A percentile compares a stretch with the other conserved stretches of the same genome.
Conservation (phyloP, 1,140 invertebrate genomes). For the Microplitis demolitor region DNA sequence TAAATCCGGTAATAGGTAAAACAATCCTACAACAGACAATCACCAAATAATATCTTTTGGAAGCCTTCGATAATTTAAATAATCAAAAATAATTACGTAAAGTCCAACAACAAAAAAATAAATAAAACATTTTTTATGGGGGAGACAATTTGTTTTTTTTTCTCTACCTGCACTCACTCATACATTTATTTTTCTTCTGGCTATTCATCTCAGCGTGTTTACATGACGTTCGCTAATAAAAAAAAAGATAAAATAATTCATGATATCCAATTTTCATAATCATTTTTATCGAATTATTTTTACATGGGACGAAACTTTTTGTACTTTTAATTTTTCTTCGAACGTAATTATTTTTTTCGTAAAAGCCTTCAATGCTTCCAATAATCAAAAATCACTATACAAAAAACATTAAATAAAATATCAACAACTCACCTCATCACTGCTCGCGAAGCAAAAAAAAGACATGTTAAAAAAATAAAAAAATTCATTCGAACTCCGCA, state of each 20-base stretch:
- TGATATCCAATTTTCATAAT: slow-evolving; percentile 33
- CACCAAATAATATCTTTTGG: background rate
- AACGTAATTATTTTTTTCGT: no score
- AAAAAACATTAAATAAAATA: no score
- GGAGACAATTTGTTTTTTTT: slow-evolving; percentile 19
- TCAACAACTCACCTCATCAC: no score
- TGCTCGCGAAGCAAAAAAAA: no score
- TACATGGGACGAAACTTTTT: no score
- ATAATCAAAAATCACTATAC: no score
- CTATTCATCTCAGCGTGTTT: slow-evolving; percentile 61
- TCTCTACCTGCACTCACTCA: slow-evolving; percentile 61
- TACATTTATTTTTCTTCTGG: slow-evolving; percentile 61
- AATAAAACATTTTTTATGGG: slow-evolving; percentile 13
- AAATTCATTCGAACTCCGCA: no score
- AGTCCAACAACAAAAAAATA: background rate
- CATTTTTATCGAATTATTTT: background rate
- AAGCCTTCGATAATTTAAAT: slow-evolving; percentile 2
- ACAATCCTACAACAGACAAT: background rate
- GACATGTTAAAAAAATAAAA: no score
- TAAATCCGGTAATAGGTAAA: no score
- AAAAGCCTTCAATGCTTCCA: no score
- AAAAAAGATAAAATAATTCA: slow-evolving; percentile 56
- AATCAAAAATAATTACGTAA: no score
- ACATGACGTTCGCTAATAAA: slow-evolving; percentile 75
- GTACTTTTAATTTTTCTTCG: no score